Evolutionary conservation across 2,113 vertebrate species (phyloP).

Genomic region (Loxodonta africana): DNA sequence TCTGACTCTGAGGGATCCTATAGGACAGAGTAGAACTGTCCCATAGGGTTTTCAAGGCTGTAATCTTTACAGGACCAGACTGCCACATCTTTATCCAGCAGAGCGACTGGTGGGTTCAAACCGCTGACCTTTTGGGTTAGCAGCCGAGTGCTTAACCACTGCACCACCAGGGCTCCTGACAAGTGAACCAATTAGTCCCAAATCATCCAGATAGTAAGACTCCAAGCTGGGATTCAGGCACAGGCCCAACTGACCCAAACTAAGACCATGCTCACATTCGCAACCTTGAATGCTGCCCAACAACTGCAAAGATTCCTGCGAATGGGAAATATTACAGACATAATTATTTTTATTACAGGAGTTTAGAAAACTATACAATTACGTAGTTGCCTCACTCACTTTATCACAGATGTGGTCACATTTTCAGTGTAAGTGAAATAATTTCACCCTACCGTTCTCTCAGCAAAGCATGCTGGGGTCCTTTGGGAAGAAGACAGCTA

Average conservation of each 20-base stretch:
- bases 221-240: not conserved
- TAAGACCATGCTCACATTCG: not conserved
- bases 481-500: slow-evolving; percentile 59
- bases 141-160: no score
- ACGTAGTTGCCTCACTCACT: slow-evolving; percentile 43
- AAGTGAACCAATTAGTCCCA: slow-evolving; percentile 18
- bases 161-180: not conserved
- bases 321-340: slow-evolving; percentile 14
- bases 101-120: no score
- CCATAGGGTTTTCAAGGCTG: no score
- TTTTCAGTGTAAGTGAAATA: slow-evolving; percentile 48
- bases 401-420: not conserved
- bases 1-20: no score
- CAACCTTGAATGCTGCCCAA: not conserved
- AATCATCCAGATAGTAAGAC: not conserved
- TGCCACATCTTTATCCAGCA: no score
- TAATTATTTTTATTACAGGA: not conserved
- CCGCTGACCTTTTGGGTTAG: no score
- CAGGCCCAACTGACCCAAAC: not conserved
- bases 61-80: no score
- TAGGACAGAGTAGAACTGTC: no score
- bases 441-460: slow-evolving; percentile 21
- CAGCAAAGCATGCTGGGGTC: slow-evolving; percentile 47
- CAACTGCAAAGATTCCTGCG: not conserved
- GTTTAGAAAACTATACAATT: slow-evolving; percentile 44